These are phyloP conservation scores for Mythimna pallens DNA, from an alignment of 2,888 invertebrate species.

Conservation along the genomic window DNA sequence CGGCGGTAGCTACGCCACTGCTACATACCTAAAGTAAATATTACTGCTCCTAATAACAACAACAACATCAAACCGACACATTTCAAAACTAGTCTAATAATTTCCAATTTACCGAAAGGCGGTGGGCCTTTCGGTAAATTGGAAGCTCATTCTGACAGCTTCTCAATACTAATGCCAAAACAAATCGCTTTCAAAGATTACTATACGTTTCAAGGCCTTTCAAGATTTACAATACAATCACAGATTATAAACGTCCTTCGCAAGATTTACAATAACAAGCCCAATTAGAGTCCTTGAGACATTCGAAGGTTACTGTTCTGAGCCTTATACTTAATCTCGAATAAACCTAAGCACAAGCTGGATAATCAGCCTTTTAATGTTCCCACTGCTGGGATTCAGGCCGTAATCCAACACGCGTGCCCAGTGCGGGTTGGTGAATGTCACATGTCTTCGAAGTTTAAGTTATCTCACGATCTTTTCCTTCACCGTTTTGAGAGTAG, in stretches of 20 bases:
- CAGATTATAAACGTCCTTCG: constrained; percentile 44
- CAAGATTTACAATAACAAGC: constrained; percentile 29
- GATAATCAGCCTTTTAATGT: too few species aligned
- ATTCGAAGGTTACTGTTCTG: constrained; percentile 28
- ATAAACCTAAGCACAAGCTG: not conserved
- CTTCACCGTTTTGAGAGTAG: too few species aligned
- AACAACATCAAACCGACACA: not conserved
- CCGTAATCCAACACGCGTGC: too few species aligned
- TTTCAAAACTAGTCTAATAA: constrained; percentile 9
- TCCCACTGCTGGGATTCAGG: too few species aligned
- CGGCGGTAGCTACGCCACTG: too few species aligned
- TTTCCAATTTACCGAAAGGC: not conserved
- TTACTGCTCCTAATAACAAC: not conserved
- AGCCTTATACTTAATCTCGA: constrained; percentile 11
- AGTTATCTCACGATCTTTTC: too few species aligned
- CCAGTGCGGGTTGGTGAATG: too few species aligned
- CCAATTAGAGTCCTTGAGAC: constrained; percentile 20
- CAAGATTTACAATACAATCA: constrained; percentile 25
- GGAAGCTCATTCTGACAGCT: not conserved
- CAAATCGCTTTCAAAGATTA: constrained; percentile 19
- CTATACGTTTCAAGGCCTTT: constrained; percentile 31
- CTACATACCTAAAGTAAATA: not conserved
- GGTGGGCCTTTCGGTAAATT: not conserved
- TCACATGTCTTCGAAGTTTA: too few species aligned
- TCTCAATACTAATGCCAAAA: constrained; percentile 20